Conservation (phyloP, 2,888 invertebrate species). For the Beris chalybata region DNA sequence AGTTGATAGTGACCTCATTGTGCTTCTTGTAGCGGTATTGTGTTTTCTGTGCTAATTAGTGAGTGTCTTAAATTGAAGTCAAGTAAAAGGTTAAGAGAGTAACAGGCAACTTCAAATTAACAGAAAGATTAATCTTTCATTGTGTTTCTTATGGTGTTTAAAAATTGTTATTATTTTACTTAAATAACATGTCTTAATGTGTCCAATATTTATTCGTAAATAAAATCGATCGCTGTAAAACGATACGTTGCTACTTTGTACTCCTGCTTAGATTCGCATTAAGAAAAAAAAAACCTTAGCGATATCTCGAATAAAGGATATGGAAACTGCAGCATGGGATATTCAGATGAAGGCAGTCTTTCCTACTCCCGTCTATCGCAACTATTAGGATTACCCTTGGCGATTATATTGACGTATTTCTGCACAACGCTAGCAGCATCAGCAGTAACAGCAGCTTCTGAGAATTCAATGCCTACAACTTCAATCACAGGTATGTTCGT, state of each 20-base stretch:
- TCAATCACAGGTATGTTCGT: conserved; percentile 22
- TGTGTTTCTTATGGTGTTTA: not conserved
- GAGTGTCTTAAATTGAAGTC: conserved; percentile 37
- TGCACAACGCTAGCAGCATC: conserved; percentile 22
- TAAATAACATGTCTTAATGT: not conserved
- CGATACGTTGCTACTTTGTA: not conserved
- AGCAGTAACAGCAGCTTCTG: conserved; percentile 18
- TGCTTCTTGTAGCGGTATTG: conserved; percentile 1
- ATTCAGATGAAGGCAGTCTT: conserved; percentile 17
- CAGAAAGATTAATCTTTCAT: not conserved
- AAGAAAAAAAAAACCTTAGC: not conserved
- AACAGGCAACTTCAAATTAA: conserved; percentile 9
- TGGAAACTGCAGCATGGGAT: conserved; percentile 23
- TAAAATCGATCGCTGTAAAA: not conserved
- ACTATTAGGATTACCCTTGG: conserved; percentile 14
- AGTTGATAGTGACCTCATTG: conserved; percentile 20
- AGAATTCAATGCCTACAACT: conserved; percentile 29
- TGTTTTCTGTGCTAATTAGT: conserved; percentile 37
- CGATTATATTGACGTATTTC: conserved; percentile 20
- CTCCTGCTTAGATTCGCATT: not conserved
- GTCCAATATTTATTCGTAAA: not conserved
- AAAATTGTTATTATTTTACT: not conserved
- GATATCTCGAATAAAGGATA: conserved; percentile 14
- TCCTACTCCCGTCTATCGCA: conserved; percentile 1
- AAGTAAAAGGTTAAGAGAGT: conserved; percentile 37